Percentiles rank a stretch among this genome's conserved stretches.
Evolutionary conservation across 2,113 vertebrate genomes (phyloP).

Genomic region (Casuarius casuarius): DNA sequence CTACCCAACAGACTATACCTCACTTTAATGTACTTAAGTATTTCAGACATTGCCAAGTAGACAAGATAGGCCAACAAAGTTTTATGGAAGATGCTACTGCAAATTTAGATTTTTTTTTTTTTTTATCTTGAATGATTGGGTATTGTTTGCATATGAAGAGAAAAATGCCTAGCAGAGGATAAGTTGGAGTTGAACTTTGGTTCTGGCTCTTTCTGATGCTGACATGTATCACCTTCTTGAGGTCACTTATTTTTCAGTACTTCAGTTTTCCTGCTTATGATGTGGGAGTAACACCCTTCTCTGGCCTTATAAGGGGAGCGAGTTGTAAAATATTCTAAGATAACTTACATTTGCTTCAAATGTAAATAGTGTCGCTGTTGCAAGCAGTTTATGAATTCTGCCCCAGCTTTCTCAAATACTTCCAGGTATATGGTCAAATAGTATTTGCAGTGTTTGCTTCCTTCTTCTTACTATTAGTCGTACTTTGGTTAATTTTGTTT

Average conservation of each 20-base stretch:
- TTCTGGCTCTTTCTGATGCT: background rate
- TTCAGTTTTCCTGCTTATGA: background rate
- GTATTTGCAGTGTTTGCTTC: conserved; percentile 28
- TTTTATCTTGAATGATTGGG: background rate
- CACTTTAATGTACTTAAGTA: background rate
- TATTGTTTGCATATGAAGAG: background rate
- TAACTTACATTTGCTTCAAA: background rate
- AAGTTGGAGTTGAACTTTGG: background rate
- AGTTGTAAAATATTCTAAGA: background rate
- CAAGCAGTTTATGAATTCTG: too few species aligned
- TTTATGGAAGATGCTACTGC: background rate
- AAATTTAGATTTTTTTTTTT: background rate
- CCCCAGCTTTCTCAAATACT: too few species aligned
- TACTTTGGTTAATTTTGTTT: background rate
- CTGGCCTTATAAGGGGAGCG: background rate
- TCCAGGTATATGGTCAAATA: background rate
- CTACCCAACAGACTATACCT: background rate
- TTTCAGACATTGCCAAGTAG: background rate
- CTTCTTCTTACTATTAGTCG: conserved; percentile 10
- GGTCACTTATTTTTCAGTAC: background rate
- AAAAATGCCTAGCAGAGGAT: background rate
- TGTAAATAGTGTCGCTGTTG: background rate
- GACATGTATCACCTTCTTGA: background rate
- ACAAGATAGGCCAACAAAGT: background rate
- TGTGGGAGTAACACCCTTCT: background rate